Evolutionary conservation across 2,797 vertebrate genomes (phyloP).

Genomic region (Xyrichtys novacula): DNA sequence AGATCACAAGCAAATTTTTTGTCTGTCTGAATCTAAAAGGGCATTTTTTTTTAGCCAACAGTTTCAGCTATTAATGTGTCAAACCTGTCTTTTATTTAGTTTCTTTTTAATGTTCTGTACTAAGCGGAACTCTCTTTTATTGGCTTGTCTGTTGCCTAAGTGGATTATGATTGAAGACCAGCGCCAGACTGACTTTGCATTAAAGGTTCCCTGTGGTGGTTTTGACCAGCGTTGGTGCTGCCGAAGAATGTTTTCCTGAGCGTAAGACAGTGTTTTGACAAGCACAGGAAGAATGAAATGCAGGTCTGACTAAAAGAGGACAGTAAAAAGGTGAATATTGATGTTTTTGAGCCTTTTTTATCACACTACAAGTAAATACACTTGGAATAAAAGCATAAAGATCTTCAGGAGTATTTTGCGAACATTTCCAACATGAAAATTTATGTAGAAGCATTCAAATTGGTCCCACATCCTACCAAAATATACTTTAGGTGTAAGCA

Average conservation of each 20-base stretch:
- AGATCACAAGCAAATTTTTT: background rate
- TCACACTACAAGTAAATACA: background rate
- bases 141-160: constrained; percentile 5
- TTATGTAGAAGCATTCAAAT: too few species aligned
- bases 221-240: constrained; percentile 1
- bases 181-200: constrained; percentile 10
- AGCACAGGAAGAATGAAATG: background rate
- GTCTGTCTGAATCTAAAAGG: background rate
- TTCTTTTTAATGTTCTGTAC: constrained; percentile 3
- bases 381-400: background rate
- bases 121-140: constrained; percentile 3
- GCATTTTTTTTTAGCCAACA: too few species aligned
- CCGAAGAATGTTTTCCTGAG: background rate
- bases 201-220: constrained; percentile 19
- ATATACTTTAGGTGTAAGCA: background rate
- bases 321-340: background rate
- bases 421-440: too few species aligned
- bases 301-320: background rate
- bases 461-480: background rate
- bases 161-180: constrained; percentile 14
- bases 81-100: background rate
- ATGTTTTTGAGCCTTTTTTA: background rate
- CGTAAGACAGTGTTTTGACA: background rate
- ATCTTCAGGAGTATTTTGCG: too few species aligned
- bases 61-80: background rate